Conservation (phyloP, 2,888 invertebrate species). For the Ennomos erosarius region DNA sequence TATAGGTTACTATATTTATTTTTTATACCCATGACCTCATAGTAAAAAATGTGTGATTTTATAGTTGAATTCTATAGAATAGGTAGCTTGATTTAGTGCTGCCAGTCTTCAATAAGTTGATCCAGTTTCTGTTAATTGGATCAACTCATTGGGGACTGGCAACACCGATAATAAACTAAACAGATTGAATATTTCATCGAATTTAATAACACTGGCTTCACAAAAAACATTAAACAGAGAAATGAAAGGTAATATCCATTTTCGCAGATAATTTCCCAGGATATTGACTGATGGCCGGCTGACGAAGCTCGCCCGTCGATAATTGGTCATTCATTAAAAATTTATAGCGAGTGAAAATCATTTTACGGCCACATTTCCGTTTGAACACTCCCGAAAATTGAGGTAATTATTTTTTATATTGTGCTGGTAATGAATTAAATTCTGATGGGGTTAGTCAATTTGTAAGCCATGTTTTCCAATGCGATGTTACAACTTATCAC, state of each 20-base stretch:
- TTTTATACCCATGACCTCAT: no score
- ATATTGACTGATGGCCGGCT: constrained; percentile 27
- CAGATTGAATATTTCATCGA: constrained; percentile 13
- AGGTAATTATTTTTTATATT: constrained; percentile 34
- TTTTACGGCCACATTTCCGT: constrained; percentile 37
- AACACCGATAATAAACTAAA: neutral
- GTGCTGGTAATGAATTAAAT: constrained; percentile 20
- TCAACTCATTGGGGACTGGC: no score
- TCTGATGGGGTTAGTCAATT: constrained; percentile 15
- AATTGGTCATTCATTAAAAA: constrained; percentile 41
- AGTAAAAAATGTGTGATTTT: no score
- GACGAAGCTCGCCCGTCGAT: constrained; percentile 28
- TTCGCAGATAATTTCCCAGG: constrained; percentile 19
- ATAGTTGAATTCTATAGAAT: no score
- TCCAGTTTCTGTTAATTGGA: no score
- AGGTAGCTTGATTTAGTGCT: no score
- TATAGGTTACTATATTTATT: no score
- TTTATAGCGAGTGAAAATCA: constrained; percentile 36
- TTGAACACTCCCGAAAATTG: constrained; percentile 32
- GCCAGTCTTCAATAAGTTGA: no score
- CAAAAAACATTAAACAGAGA: constrained; percentile 23
- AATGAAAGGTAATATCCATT: constrained; percentile 26
- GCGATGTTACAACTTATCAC: no score
- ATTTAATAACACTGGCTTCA: constrained; percentile 9
- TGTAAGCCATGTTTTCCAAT: constrained; percentile 3